Base-by-base conservation (phyloP, 64 coral and sea anemone species). In the Anthopleura sola region DNA sequence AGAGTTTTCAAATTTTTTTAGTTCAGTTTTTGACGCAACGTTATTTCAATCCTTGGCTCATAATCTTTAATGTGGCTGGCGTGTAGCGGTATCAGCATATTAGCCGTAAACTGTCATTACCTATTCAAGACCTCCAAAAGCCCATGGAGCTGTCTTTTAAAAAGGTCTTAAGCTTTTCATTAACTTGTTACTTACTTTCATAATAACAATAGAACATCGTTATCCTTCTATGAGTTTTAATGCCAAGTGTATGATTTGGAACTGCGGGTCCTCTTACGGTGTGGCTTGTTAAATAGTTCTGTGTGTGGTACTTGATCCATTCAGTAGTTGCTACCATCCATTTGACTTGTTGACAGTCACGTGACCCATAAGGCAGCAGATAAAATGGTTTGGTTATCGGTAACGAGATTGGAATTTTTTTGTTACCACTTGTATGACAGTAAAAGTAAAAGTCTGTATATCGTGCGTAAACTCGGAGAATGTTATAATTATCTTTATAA, bases 261-360 rank as follows among this genome's bases (percentile, higher is more conserved):
- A 54, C 40, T 21, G n/a, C n/a, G n/a, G n/a, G n/a, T n/a, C n/a
- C n/a, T n/a, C n/a, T n/a, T n/a, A n/a, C n/a, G n/a, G n/a, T n/a
- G n/a, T n/a, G n/a, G n/a, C n/a, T n/a, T n/a, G n/a, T n/a, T n/a
- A n/a, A n/a, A n/a, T 5, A 68, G 26, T 71, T 19, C 23, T 57
- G 36, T 36, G 89, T 86, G 7, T 64, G 68, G 60, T 68, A 91
- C 77, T 68, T 49, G 75, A 91, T 91, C 89, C 89, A 91, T 54
- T 91, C 83, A 55, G 77, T 1, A 39, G 37, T 91, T 3, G 57
- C 75, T 40, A 82, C 39, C 33, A 82, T 68, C 89, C 89, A 91
- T n/a, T 91, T 32, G 24, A 91, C 89, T 84, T 85, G 84, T n/a
- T 91, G 89, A 37, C 89, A 91, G 40, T 80, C 78, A 69, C n/a